phyloP scores from a whole-genome alignment of 1,140 invertebrate genomes.

The Ruditapes philippinarum region DNA sequence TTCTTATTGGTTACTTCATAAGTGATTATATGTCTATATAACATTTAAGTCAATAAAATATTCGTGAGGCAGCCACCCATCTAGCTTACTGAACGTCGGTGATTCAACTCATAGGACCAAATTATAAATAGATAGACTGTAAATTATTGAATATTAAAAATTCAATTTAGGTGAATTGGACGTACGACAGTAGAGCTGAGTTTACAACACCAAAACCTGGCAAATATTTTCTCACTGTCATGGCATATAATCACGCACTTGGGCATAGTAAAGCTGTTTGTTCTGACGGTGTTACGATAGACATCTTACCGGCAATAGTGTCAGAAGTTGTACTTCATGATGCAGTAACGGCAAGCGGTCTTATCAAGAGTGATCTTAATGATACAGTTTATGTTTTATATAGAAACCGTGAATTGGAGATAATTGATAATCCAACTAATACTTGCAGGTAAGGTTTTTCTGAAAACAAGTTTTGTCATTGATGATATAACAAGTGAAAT shows the following conservation, averaged over 20 bases:
- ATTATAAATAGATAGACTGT: background rate
- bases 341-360: slow-evolving; percentile 55
- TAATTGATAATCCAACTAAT: background rate
- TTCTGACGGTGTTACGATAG: slow-evolving; percentile 35
- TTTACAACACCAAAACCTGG: background rate
- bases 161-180: slow-evolving; percentile 6
- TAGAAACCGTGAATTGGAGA: slow-evolving; percentile 14
- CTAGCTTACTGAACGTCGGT: too few species aligned
- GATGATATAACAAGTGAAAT: too few species aligned
- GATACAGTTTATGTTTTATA: slow-evolving; percentile 48
- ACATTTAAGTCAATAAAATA: too few species aligned
- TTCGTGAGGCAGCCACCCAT: too few species aligned
- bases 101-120: too few species aligned
- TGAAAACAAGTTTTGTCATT: too few species aligned
- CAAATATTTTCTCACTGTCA: slow-evolving; percentile 2
- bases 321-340: slow-evolving; percentile 49
- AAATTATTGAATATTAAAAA: too few species aligned
- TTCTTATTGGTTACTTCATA: too few species aligned
- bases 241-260: slow-evolving; percentile 30
- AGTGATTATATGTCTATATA: too few species aligned
- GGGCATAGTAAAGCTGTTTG: slow-evolving; percentile 10
- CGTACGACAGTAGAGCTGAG: background rate
- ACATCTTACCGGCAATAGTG: background rate
- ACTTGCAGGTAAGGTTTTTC: background rate
- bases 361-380: slow-evolving; percentile 31